Percentiles rank a stretch among this genome's conserved stretches.
phyloP scores from a whole-genome alignment of 1,140 invertebrate species.

The Drosophila santomea region DNA sequence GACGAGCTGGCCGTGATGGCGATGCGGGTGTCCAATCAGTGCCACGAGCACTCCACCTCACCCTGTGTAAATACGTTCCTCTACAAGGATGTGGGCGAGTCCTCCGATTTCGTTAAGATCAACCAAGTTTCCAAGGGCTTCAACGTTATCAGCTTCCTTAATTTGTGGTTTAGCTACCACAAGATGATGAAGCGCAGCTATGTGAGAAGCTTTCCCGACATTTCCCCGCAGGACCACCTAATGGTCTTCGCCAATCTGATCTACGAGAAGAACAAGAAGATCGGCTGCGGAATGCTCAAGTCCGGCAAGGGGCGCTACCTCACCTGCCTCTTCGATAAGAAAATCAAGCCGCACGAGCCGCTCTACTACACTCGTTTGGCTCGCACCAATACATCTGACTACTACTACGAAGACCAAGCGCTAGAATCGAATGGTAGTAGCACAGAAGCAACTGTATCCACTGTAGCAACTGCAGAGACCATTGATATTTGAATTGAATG shows the following conservation, averaged over 20 bases:
- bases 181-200: background rate
- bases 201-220: background rate
- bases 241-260: background rate
- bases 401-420: background rate
- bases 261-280: background rate
- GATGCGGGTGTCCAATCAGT: conserved; percentile 29
- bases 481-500: too few relatives aligned
- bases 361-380: background rate
- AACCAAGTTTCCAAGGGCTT: background rate
- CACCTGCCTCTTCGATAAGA: background rate
- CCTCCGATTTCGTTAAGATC: background rate
- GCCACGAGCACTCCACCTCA: background rate
- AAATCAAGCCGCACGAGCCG: background rate
- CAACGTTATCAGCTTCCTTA: background rate
- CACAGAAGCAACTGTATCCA: too few relatives aligned
- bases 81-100: conserved; percentile 17
- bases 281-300: conserved; percentile 3
- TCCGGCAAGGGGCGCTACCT: background rate
- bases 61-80: conserved; percentile 20
- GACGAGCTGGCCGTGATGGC: conserved; percentile 13
- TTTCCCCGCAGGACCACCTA: background rate
- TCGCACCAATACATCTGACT: too few relatives aligned
- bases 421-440: too few relatives aligned
- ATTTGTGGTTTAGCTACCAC: background rate
- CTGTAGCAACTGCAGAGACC: too few relatives aligned